These are phyloP conservation scores for Aporrectodea caliginosa DNA, from an alignment of 1,140 invertebrate genomes.

Conservation along the genomic window DNA sequence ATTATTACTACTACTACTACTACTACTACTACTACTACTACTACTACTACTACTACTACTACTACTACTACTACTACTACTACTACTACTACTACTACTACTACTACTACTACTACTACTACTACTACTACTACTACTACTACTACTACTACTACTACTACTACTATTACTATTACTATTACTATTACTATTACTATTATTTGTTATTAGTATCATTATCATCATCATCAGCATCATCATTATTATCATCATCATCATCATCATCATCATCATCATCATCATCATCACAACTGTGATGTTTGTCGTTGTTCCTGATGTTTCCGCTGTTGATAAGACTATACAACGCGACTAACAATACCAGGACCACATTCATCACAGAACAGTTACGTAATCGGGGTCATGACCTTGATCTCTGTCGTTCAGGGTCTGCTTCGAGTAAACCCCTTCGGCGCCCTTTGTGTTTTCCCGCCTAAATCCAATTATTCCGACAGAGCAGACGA, in stretches of 20 bases:
- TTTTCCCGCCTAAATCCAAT: too few relatives aligned
- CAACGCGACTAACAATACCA: too few relatives aligned
- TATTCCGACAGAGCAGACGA: too few relatives aligned
- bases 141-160: neutral
- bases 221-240: neutral
- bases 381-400: too few relatives aligned
- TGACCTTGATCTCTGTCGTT: too few relatives aligned
- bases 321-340: too few relatives aligned
- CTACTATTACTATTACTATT: neutral
- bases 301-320: neutral
- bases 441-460: too few relatives aligned
- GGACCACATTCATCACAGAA: too few relatives aligned
- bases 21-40: neutral
- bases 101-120: neutral
- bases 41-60: conserved; percentile 2
- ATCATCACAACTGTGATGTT: neutral
- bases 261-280: neutral
- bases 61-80: conserved; percentile 2
- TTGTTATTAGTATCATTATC: neutral
- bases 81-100: conserved; percentile 1
- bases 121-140: neutral
- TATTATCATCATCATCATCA: neutral
- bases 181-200: neutral
- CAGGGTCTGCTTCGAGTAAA: too few relatives aligned
- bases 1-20: neutral